Conservation (phyloP, 2,113 vertebrate species). For the Psittacula cyanocephala region DNA sequence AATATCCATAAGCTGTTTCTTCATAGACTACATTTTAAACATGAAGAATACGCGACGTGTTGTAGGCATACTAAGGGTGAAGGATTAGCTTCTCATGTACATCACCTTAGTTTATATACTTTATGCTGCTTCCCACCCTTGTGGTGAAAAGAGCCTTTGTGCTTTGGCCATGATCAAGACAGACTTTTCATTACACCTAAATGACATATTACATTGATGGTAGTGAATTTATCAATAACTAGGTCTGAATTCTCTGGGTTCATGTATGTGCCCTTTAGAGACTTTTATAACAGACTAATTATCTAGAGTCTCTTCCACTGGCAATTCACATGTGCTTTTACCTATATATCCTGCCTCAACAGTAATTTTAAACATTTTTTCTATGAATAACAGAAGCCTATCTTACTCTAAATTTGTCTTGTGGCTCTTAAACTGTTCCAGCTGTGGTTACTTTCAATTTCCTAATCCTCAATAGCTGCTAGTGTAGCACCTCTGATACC, state of each 20-base stretch:
- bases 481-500: not conserved
- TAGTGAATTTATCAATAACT: not conserved
- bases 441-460: not conserved
- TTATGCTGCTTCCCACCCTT: not conserved
- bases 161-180: not conserved
- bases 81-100: not conserved
- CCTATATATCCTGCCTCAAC: not conserved
- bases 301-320: not conserved
- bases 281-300: not conserved
- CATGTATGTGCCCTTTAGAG: not conserved
- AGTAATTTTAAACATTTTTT: not conserved
- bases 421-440: not conserved
- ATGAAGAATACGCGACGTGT: not conserved
- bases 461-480: not conserved
- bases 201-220: not conserved
- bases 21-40: not conserved
- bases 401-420: not conserved
- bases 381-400: not conserved
- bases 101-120: not conserved
- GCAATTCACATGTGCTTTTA: not conserved
- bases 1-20: not conserved
- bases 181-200: not conserved
- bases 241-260: not conserved
- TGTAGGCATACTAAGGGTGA: not conserved
- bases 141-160: not conserved